Conservation (phyloP, 2,113 vertebrate species). For the Microcebus murinus region DNA sequence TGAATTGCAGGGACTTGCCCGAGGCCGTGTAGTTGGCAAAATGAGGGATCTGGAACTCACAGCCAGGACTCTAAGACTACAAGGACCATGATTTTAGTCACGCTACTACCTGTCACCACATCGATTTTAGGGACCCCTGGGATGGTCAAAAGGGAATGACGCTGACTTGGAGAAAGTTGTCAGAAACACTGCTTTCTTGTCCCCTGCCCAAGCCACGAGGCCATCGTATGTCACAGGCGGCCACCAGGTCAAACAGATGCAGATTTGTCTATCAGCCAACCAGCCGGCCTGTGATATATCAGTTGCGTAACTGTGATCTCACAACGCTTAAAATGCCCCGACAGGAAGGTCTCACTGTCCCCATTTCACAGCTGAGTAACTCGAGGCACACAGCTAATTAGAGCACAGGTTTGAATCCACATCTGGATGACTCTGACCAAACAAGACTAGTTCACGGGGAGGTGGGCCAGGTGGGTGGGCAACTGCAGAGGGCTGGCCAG, state of each 20-base stretch:
- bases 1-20: neutral
- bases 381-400: neutral
- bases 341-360: neutral
- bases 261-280: neutral
- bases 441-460: neutral
- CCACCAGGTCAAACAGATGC: neutral
- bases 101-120: too few species aligned
- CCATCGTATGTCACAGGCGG: too few species aligned
- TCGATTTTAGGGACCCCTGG: neutral
- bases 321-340: neutral
- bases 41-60: too few species aligned
- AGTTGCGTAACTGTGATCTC: neutral
- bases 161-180: neutral
- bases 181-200: neutral
- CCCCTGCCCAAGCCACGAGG: neutral
- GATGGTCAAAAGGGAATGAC: neutral
- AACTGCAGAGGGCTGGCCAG: neutral
- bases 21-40: neutral
- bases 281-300: neutral
- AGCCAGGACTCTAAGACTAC: neutral
- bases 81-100: neutral
- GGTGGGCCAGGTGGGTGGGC: rapidly evolving
- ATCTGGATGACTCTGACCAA: neutral
- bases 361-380: neutral
- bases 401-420: neutral